These are phyloP conservation scores for Turritopsis dohrnii DNA, from an alignment of 30 jellyfish, hydroid and myxozoan genomes.

Conservation along the genomic window DNA sequence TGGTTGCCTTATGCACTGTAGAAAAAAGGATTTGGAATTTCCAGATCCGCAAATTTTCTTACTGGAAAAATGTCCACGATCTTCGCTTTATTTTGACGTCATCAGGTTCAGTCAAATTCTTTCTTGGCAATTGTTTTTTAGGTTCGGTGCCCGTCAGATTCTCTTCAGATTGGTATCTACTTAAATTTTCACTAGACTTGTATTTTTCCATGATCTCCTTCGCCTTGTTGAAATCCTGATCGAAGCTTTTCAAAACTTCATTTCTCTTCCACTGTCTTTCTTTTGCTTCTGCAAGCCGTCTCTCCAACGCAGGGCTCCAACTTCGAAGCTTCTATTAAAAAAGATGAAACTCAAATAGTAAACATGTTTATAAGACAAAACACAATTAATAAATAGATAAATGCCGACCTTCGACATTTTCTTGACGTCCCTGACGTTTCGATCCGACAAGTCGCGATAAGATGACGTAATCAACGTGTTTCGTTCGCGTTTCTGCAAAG, in stretches of 20 bases:
- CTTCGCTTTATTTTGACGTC: background rate
- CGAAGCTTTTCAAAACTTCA: background rate
- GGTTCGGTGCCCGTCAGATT: background rate
- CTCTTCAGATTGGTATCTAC: background rate
- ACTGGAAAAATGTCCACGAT: background rate
- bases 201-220: background rate
- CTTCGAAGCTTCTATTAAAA: background rate
- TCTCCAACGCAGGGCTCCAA: slow-evolving; percentile 1
- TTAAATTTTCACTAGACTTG: background rate
- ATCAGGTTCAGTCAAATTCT: background rate
- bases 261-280: background rate
- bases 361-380: too few relatives aligned
- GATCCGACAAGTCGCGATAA: background rate
- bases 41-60: too few relatives aligned
- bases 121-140: background rate
- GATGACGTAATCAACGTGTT: slow-evolving; percentile 2
- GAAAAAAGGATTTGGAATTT: too few relatives aligned
- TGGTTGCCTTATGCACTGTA: too few relatives aligned
- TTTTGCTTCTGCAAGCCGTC: background rate
- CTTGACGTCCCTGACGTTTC: slow-evolving; percentile 2
- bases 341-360: background rate
- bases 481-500: background rate
- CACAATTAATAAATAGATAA: too few relatives aligned
- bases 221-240: background rate
- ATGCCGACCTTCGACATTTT: background rate